Conservation (phyloP, 2,888 invertebrate species). For the Pristionchus entomophagus region DNA sequence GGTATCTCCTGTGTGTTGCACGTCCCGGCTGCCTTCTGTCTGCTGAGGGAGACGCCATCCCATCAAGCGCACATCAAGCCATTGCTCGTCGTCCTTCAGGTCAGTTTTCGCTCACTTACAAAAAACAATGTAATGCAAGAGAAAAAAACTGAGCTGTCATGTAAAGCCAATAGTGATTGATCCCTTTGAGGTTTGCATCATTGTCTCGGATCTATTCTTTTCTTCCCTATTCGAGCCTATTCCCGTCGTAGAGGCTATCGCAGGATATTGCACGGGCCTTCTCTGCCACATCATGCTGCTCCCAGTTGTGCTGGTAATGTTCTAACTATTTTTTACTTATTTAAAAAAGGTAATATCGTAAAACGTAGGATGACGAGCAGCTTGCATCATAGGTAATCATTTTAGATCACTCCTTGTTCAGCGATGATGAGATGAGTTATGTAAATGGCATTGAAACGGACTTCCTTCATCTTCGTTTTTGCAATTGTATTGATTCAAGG, state of each 20-base stretch:
- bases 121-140: no score
- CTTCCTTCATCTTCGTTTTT: no score
- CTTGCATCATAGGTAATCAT: no score
- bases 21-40: neutral
- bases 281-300: neutral
- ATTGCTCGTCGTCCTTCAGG: neutral
- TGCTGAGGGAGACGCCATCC: neutral
- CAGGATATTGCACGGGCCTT: neutral
- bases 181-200: neutral
- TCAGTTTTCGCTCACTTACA: neutral
- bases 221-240: neutral
- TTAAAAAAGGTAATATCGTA: no score
- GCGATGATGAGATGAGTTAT: no score
- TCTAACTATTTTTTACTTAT: no score
- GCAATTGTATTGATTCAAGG: no score
- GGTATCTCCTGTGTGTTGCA: neutral
- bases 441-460: no score
- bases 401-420: no score
- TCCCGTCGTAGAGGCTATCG: neutral
- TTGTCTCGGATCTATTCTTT: neutral
- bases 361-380: no score
- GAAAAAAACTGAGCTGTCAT: neutral
- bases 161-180: no score
- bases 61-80: neutral
- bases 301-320: neutral